Base-by-base conservation (phyloP, 2,888 invertebrate genomes). In the Saturnia japonica region DNA sequence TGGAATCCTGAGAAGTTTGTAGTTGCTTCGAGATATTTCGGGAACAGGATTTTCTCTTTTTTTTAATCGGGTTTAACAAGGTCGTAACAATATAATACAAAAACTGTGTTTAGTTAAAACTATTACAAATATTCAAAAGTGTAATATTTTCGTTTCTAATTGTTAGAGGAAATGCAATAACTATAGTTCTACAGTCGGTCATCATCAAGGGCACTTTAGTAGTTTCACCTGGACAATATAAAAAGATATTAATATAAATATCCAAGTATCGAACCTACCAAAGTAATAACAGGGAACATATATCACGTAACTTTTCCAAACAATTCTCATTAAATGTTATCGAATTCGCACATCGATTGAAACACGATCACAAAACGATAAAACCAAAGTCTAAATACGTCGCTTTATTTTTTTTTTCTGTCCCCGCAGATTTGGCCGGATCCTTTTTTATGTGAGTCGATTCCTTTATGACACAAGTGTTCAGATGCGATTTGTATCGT, bases 401-500 rank as follows among this genome's bases (percentile, higher is more conserved):
- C 76, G 77, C 80, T 79, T 78, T 78, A 77, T 78, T 74, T 81
- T 77, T 79, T 80, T 60, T 60, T 60, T 57, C 76, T 69, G 67
- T 75, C 75, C 77, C 76, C 68, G 66, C 74, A 78, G 81, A 83
- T 81, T 83, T 77, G 72, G 72, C 70, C 71, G 70, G 69, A 67
- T 75, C 72, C 72, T 79, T 82, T 84, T 83, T 82, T 82, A 80
- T 81, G 69, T 72, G 72, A 77, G 74, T 77, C 77, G 75, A 80
- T 70, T 79, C 76, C 81, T 86, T 83, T 83, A 82, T 82, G 80
- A 78, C 79, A 75, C 72, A 74, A 77, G 77, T 79, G 79, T 78
- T 77, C 77, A 76, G 76, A 79, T 79, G 74, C 74, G 71, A 70
- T 72, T 69, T 57, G 54, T n/a, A 51, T 68, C 76, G 60, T 68